phyloP scores from a whole-genome alignment of 2,113 vertebrate species.

The Phylloscopus trochilus region DNA sequence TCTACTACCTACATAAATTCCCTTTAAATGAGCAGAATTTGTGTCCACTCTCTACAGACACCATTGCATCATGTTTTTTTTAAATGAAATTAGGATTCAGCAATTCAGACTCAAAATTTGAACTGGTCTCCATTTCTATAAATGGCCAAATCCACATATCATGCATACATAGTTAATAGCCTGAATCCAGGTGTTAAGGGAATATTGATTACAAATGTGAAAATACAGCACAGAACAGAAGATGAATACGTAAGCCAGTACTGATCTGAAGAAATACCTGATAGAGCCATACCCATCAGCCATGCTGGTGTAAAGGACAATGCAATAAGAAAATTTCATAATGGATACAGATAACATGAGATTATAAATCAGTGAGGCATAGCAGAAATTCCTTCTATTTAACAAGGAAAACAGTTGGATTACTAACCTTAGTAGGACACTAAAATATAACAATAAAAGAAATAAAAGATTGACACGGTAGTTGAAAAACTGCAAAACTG shows the following conservation, averaged over 20 bases:
- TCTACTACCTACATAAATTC: neutral
- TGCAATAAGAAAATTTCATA: neutral
- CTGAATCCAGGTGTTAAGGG: neutral
- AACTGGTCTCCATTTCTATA: neutral
- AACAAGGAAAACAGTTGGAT: neutral
- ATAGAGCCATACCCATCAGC: neutral
- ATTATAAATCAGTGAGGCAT: neutral
- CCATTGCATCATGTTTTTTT: fast-evolving
- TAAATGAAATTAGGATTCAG: neutral
- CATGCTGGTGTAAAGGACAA: neutral
- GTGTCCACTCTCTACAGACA: neutral
- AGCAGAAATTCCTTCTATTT: neutral
- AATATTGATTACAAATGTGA: neutral
- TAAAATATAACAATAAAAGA: neutral
- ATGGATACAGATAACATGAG: neutral
- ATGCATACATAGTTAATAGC: neutral
- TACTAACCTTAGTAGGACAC: neutral
- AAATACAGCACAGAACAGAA: neutral
- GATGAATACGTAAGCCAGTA: neutral
- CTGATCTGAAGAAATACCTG: neutral
- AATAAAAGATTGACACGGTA: neutral
- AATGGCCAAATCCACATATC: neutral
- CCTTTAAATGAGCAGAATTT: neutral
- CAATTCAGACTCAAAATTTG: neutral
- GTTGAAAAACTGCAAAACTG: neutral